Percentiles rank a stretch among this genome's conserved stretches.
phyloP scores from a whole-genome alignment of 2,888 invertebrate species.

The Acleris holmiana region DNA sequence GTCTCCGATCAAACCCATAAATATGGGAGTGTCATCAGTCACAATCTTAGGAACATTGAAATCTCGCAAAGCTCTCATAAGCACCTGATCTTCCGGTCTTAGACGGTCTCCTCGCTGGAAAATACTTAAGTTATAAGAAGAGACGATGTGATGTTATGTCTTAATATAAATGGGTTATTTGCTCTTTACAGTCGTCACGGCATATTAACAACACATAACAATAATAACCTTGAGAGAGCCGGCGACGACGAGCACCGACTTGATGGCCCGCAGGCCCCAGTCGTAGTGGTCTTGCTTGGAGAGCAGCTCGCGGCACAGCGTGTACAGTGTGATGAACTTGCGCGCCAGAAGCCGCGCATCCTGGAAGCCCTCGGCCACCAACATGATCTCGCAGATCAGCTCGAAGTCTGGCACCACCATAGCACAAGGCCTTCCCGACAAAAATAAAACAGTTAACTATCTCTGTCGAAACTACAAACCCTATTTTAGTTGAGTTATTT shows the following conservation, averaged over 20 bases:
- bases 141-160: too few relatives aligned
- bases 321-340: conserved; percentile 97
- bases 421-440: conserved; percentile 91
- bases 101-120: conserved; percentile 87
- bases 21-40: conserved; percentile 95
- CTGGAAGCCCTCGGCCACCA: conserved; percentile 97
- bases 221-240: conserved; percentile 90
- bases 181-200: too few relatives aligned
- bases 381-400: conserved; percentile 98
- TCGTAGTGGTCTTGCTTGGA: conserved; percentile 99
- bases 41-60: conserved; percentile 98
- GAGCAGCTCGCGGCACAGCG: conserved; percentile 93
- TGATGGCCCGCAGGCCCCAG: conserved; percentile 97
- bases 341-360: conserved; percentile 95
- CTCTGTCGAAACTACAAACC: not conserved
- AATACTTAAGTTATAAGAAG: conserved; percentile 1
- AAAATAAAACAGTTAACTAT: not conserved
- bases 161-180: too few relatives aligned
- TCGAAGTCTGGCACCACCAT: conserved; percentile 99
- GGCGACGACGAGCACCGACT: conserved; percentile 97
- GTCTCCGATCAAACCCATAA: conserved; percentile 97
- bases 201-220: too few relatives aligned
- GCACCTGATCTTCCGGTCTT: conserved; percentile 95
- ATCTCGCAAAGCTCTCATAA: conserved; percentile 96
- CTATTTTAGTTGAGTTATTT: not conserved